phyloP scores from a whole-genome alignment of 2,888 invertebrate species.

The Tupiocoris notatus region DNA sequence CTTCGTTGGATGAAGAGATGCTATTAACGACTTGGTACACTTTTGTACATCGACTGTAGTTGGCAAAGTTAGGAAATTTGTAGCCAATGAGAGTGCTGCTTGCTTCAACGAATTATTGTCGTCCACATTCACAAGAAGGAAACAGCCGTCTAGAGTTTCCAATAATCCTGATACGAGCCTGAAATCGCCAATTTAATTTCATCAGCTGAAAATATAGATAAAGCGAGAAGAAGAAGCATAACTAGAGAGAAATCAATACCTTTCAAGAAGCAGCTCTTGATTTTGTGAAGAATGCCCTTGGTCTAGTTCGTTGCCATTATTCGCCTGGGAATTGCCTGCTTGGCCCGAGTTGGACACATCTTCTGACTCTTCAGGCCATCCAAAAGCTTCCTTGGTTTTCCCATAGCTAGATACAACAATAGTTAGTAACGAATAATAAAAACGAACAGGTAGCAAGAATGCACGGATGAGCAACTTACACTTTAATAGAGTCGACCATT shows the following conservation, averaged over 20 bases:
- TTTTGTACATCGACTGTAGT: constrained; percentile 71
- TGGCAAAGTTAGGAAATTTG: constrained; percentile 66
- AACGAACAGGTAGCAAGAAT: constrained; percentile 4
- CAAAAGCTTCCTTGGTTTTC: constrained; percentile 91
- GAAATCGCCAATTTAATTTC: no score
- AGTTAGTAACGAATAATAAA: constrained; percentile 3
- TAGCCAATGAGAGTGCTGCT: constrained; percentile 65
- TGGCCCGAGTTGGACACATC: constrained; percentile 60
- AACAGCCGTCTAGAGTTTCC: constrained; percentile 72
- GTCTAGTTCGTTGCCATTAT: constrained; percentile 34
- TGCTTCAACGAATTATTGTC: constrained; percentile 56
- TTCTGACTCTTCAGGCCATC: constrained; percentile 95
- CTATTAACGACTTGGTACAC: constrained; percentile 77
- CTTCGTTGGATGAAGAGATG: constrained; percentile 73
- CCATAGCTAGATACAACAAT: constrained; percentile 70
- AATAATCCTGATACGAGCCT: constrained; percentile 66
- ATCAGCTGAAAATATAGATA: no score
- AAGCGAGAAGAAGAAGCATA: no score
- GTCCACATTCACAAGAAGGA: constrained; percentile 56
- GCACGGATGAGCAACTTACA: constrained; percentile 58
- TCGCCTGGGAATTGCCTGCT: constrained; percentile 46
- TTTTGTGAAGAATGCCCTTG: constrained; percentile 21
- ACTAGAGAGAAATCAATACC: constrained; percentile 14
- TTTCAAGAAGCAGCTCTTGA: constrained; percentile 44
- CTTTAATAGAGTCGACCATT: constrained; percentile 91